A percentile compares a stretch with the other conserved stretches of the same genome.
These are phyloP conservation scores for Iphiclides podalirius DNA, from an alignment of 2,888 invertebrate species.

Conservation along the genomic window DNA sequence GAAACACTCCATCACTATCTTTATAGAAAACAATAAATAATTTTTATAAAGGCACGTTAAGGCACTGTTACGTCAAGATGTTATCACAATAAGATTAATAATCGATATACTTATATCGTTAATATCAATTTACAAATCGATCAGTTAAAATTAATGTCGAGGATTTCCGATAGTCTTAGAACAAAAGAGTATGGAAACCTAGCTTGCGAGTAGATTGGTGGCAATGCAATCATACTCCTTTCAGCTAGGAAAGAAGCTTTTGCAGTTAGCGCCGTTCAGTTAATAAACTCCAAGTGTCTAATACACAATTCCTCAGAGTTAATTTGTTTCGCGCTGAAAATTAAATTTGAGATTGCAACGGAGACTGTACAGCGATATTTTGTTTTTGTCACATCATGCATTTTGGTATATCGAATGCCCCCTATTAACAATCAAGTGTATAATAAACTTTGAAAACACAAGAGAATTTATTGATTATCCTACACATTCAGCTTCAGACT, in stretches of 20 bases:
- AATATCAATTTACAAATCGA: conserved; percentile 34
- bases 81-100: conserved; percentile 73
- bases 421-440: conserved; percentile 19
- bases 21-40: conserved; percentile 68
- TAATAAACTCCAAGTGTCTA: neutral
- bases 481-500: conserved; percentile 21
- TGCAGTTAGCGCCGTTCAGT: conserved; percentile 44
- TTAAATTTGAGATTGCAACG: conserved; percentile 32
- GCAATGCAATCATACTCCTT: conserved; percentile 58
- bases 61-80: conserved; percentile 75
- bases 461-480: conserved; percentile 20
- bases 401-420: conserved; percentile 33
- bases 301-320: too few relatives aligned
- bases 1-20: conserved; percentile 64
- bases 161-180: conserved; percentile 68
- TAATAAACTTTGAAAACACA: conserved; percentile 15
- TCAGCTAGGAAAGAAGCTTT: conserved; percentile 62
- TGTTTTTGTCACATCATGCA: neutral
- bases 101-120: conserved; percentile 41
- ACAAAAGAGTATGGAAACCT: conserved; percentile 64
- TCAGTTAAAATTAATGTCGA: conserved; percentile 41
- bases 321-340: neutral
- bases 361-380: conserved; percentile 4
- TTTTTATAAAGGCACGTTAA: conserved; percentile 75
- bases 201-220: conserved; percentile 41